Evolutionary conservation across 1,140 invertebrate species (phyloP).

Genomic region (Neomicropteryx cornuta): DNA sequence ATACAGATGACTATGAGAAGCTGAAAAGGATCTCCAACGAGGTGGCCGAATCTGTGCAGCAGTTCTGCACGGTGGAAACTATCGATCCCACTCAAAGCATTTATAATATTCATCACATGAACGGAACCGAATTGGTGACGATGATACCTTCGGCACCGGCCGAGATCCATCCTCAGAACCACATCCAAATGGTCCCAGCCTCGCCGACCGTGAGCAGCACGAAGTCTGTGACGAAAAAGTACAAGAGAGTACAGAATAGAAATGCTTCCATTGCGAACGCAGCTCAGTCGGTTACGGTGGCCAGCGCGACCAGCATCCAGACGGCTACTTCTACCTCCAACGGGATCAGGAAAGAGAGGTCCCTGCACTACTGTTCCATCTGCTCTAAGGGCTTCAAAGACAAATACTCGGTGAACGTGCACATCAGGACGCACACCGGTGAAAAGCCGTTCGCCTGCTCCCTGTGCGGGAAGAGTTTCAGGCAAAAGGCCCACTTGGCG

Average conservation of each 20-base stretch:
- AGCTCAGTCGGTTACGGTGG: slow-evolving; percentile 20
- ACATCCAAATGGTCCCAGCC: slow-evolving; percentile 37
- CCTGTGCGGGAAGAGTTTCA: slow-evolving; percentile 80
- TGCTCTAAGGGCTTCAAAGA: slow-evolving; percentile 90
- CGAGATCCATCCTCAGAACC: slow-evolving; percentile 28
- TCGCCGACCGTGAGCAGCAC: slow-evolving; percentile 40
- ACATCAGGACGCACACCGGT: slow-evolving; percentile 82
- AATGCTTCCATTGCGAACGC: slow-evolving; percentile 25
- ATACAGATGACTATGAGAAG: slow-evolving; percentile 62
- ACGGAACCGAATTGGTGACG: slow-evolving; percentile 34
- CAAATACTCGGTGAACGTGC: slow-evolving; percentile 87
- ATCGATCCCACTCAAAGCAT: slow-evolving; percentile 36
- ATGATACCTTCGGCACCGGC: slow-evolving; percentile 34
- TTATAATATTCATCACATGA: slow-evolving; percentile 39
- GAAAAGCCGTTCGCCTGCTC: slow-evolving; percentile 86
- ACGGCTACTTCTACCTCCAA: slow-evolving; percentile 43
- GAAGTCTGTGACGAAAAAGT: slow-evolving; percentile 39
- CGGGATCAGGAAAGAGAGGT: slow-evolving; percentile 65
- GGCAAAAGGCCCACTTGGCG: slow-evolving; percentile 93
- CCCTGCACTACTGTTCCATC: slow-evolving; percentile 81
- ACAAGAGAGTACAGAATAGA: slow-evolving; percentile 36
- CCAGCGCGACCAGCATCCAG: slow-evolving; percentile 26
- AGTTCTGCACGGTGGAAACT: slow-evolving; percentile 55
- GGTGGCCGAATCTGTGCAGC: slow-evolving; percentile 55
- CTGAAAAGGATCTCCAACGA: slow-evolving; percentile 63